Evolutionary conservation across 2,888 invertebrate genomes (phyloP), one percentile per base, ranked within the genome.

Genomic region (Andricus quercusramuli): DNA sequence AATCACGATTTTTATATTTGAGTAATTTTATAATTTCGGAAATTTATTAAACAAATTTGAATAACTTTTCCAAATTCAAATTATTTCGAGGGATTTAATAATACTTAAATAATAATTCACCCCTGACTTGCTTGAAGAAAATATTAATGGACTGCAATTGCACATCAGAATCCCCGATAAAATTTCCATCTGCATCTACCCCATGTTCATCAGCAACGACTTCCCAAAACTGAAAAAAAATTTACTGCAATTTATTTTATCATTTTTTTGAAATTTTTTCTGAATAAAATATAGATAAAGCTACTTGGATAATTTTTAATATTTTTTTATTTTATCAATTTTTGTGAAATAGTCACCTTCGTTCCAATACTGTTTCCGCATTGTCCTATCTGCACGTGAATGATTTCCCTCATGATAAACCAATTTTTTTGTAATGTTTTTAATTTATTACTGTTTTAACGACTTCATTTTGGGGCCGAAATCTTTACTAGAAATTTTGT

Each of bases 131-230:
- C 59, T 64, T 62, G 41, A 62, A 77, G 5, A 41, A 77, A 15
- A 77, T 62, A 77, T 25, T 77, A 37, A 77, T 62, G 41, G 44
- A 64, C 25, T 41, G 13, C 25, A 37, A 37, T 59, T 77, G 77
- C 3, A 62, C 13, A 62, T 77, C 77, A 5, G 62, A 37, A 3
- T 47, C n/a, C 22, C 95, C 95, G 79, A 93, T 93, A 86, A 94
- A 95, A 29, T 93, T 90, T 13, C 95, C 95, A 64, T 93, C 93
- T 29, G 94, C 94, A 88, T 95, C 94, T 86, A 95, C 95, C 68
- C 95, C 95, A 85, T 95, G 95, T 87, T 95, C 96, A 90, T 96
- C 77, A n/a, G 59, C 25, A 62, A 77, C 37, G 3, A 77, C 77
- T 44, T 77, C 77, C 77, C 77, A 77, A 37, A 77, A 77, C 77